Conservation (phyloP, 1,140 invertebrate species). For the Nasonia vitripennis region DNA sequence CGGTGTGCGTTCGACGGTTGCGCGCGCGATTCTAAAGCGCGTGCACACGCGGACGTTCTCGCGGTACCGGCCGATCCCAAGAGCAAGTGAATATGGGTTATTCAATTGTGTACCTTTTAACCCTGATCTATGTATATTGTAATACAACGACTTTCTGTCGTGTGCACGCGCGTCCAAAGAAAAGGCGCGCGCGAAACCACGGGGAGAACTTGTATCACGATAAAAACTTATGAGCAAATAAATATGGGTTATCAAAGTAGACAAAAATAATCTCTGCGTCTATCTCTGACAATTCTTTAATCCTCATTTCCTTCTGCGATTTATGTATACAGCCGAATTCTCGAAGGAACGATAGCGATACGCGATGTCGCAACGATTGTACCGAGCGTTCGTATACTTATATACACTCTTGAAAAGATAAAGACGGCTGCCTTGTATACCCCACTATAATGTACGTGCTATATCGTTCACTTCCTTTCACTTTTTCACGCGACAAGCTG, state of each 20-base stretch:
- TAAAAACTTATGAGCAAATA: conserved; percentile 46
- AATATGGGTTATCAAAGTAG: conserved; percentile 45
- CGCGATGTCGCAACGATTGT: conserved; percentile 1
- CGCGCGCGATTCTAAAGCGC: too few species aligned
- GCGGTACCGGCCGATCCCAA: not conserved
- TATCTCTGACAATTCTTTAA: not conserved
- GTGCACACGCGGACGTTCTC: not conserved
- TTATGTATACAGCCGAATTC: not conserved
- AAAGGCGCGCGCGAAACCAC: not conserved
- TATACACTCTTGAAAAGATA: conserved; percentile 14
- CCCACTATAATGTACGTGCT: conserved; percentile 26
- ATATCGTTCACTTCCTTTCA: conserved; percentile 44
- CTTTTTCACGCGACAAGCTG: conserved; percentile 29
- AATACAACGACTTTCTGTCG: conserved; percentile 18
- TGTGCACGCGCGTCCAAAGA: not conserved
- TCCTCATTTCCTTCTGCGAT: not conserved
- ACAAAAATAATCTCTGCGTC: not conserved
- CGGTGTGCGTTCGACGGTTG: not conserved
- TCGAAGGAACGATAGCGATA: not conserved
- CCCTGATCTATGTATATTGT: conserved; percentile 28
- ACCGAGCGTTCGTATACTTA: not conserved
- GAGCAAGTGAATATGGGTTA: not conserved
- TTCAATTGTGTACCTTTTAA: not conserved
- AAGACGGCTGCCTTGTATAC: not conserved
- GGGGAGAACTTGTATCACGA: conserved; percentile 38